Conservation (phyloP, 2,888 invertebrate genomes). For the Agrotis ipsilon region DNA sequence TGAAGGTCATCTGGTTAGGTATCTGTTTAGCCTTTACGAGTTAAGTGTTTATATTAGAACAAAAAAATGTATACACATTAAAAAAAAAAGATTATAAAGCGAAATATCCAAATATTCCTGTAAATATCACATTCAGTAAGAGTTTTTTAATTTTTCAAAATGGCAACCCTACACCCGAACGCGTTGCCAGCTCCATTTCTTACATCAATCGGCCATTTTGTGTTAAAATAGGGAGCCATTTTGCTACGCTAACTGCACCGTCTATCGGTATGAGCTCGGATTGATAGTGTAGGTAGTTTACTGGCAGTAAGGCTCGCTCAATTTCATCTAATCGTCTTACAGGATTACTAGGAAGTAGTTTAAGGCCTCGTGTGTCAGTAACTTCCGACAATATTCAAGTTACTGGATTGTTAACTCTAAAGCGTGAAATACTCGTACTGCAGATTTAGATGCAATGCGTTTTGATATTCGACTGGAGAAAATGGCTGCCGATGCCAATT, state of each 20-base stretch:
- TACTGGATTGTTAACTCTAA: background rate
- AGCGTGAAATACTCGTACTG: background rate
- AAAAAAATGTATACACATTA: no score
- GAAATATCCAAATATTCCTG: no score
- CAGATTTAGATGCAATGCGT: background rate
- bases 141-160: no score
- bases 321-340: slow-evolving; percentile 45
- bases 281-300: slow-evolving; percentile 43
- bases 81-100: no score
- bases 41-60: no score
- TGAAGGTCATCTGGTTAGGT: no score
- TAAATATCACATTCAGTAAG: no score
- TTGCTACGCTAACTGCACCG: slow-evolving; percentile 38
- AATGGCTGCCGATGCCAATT: background rate
- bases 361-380: slow-evolving; percentile 10
- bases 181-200: slow-evolving; percentile 44
- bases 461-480: background rate
- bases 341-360: slow-evolving; percentile 42
- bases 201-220: slow-evolving; percentile 55
- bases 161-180: slow-evolving; percentile 6
- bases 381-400: slow-evolving; percentile 11
- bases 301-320: slow-evolving; percentile 36
- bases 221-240: slow-evolving; percentile 47
- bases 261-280: slow-evolving; percentile 35
- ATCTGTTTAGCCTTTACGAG: no score